Percentiles rank a stretch among this genome's conserved stretches.
Conservation (phyloP, 2,797 vertebrate species). For the Tachyglossus aculeatus region DNA sequence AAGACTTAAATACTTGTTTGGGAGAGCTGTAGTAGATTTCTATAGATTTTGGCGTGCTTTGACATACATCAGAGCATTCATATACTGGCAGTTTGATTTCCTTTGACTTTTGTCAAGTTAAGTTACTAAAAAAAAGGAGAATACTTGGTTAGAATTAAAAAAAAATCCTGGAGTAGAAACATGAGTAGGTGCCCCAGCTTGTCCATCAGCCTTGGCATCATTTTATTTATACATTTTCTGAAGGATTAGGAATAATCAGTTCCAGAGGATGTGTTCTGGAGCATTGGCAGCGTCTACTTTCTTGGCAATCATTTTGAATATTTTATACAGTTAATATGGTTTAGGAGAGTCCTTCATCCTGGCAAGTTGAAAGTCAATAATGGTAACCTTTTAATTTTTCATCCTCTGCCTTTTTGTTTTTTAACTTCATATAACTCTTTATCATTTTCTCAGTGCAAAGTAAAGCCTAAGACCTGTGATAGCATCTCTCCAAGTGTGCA, state of each 20-base stretch:
- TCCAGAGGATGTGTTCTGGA: constrained; percentile 72
- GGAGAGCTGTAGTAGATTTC: constrained; percentile 62
- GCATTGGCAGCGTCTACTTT: constrained; percentile 64
- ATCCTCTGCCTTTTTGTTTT: too few species aligned
- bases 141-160: constrained; percentile 58
- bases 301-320: constrained; percentile 67
- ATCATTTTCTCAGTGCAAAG: too few species aligned
- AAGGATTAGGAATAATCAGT: constrained; percentile 72
- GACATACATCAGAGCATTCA: constrained; percentile 65
- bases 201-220: constrained; percentile 71
- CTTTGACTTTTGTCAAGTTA: constrained; percentile 75
- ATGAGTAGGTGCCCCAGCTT: constrained; percentile 68
- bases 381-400: constrained; percentile 25
- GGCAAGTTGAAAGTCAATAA: constrained; percentile 26
- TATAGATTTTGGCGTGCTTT: constrained; percentile 64
- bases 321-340: constrained; percentile 55
- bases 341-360: constrained; percentile 15
- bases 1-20: constrained; percentile 66
- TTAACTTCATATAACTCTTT: too few species aligned
- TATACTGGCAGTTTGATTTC: constrained; percentile 71
- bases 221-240: constrained; percentile 73
- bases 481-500: too few species aligned
- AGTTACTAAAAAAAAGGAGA: constrained; percentile 67
- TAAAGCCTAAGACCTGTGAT: too few species aligned
- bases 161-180: constrained; percentile 68